Evolutionary conservation across 1,140 invertebrate genomes (phyloP), one percentile per base, ranked within the genome.

Genomic region (Pomacea maculata): DNA sequence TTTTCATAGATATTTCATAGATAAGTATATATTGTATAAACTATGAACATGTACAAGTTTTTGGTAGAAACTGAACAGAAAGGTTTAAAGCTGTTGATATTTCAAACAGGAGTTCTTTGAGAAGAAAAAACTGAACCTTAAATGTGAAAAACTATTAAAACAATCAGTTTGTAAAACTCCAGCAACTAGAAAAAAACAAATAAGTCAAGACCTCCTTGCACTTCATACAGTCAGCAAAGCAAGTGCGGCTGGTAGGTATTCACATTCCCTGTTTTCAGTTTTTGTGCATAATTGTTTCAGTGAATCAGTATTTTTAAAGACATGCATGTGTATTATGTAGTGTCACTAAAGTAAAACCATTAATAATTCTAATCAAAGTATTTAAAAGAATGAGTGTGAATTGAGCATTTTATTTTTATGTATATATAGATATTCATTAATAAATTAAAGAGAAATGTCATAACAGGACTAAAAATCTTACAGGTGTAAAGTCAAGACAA

Each of bases 81-180:
- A 15, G 14, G 17, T 5, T 71, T 14, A 29, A 29, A 21, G 34
- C 55, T 74, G 45, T n/a, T 70, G 1, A 3, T 70, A 1, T 25
- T n/a, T n/a, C 11, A 34, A 25, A 55, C 72, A 88, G 87, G 86
- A 88, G 80, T 88, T 86, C 65, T 88, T 88, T 83, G 87, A 88
- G 73, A 86, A 80, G 72, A 83, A 85, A 71, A 85, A 83, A 65
- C 80, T 86, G 55, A 68, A 79, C 34, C 57, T 75, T 17, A 78
- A 74, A 63, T 73, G 70, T 14, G 72, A 73, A 25, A 73, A 73
- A 72, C 67, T 72, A 45, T 21, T 82, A 80, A 81, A 78, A 75
- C 2, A 70, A 64, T 55, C 54, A 65, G n/a, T 71, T 65, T 68
- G 72, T 45, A 65, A 79, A 29, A 73, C 81, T 21, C 21, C 72